phyloP scores from a whole-genome alignment of 2,888 invertebrate species.

The Drosophila mettleri region DNA sequence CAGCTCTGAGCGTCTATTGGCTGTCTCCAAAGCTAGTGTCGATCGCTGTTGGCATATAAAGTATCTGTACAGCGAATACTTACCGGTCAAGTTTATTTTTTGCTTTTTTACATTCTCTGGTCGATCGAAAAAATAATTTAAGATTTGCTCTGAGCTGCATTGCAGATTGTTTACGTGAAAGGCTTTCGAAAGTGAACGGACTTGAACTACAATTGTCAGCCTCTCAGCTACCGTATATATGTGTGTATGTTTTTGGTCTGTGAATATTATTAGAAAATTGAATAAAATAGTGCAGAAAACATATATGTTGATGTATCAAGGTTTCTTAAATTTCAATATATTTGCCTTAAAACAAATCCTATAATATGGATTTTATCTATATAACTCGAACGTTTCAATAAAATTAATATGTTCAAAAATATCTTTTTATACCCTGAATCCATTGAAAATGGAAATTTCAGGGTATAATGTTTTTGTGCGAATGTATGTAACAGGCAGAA shows the following conservation, averaged over 20 bases:
- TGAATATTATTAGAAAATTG: no score
- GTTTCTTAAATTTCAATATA: no score
- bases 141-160: constrained; percentile 45
- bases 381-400: no score
- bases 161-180: constrained; percentile 46
- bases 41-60: constrained; percentile 43
- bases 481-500: no score
- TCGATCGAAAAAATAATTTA: constrained; percentile 36
- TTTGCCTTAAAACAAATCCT: no score
- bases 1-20: constrained; percentile 26
- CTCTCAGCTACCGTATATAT: constrained; percentile 10
- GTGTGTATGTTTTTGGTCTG: constrained; percentile 1
- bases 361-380: no score
- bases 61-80: constrained; percentile 49
- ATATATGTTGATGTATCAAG: no score
- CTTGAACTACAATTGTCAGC: constrained; percentile 24
- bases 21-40: constrained; percentile 33
- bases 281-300: no score
- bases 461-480: no score
- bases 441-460: no score
- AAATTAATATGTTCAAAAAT: no score
- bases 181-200: constrained; percentile 42
- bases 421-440: no score
- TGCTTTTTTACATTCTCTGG: constrained; percentile 42
- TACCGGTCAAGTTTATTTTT: constrained; percentile 52